phyloP scores from a whole-genome alignment of 2,888 invertebrate species.

The Tipula unca region DNA sequence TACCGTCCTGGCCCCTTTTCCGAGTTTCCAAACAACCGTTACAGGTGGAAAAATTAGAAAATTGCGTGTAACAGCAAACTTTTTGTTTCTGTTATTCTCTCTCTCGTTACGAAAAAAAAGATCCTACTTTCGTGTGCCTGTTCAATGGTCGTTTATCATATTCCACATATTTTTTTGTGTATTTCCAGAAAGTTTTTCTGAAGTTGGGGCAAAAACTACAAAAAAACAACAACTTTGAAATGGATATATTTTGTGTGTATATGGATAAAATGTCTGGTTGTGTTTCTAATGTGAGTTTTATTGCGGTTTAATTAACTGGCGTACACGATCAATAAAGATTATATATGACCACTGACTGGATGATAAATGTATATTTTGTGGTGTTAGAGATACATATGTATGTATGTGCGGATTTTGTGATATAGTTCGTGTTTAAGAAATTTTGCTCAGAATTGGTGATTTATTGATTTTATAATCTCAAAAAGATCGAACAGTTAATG shows the following conservation, averaged over 20 bases:
- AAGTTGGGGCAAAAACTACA: neutral
- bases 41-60: neutral
- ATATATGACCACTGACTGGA: neutral
- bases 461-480: too few species aligned
- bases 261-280: neutral
- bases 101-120: neutral
- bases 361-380: neutral
- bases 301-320: conserved; percentile 8
- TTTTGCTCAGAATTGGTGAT: too few species aligned
- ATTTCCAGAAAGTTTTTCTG: neutral
- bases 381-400: neutral
- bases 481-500: too few species aligned
- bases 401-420: too few species aligned
- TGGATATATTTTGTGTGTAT: neutral
- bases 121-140: neutral
- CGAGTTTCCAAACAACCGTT: neutral
- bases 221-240: neutral
- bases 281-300: neutral
- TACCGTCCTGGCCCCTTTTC: neutral
- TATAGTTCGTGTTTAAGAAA: too few species aligned
- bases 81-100: neutral
- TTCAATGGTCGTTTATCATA: neutral
- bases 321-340: neutral
- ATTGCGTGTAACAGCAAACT: neutral
- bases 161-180: neutral